Conservation (phyloP, 2,888 invertebrate genomes). For the Sinotaia quadrata region DNA sequence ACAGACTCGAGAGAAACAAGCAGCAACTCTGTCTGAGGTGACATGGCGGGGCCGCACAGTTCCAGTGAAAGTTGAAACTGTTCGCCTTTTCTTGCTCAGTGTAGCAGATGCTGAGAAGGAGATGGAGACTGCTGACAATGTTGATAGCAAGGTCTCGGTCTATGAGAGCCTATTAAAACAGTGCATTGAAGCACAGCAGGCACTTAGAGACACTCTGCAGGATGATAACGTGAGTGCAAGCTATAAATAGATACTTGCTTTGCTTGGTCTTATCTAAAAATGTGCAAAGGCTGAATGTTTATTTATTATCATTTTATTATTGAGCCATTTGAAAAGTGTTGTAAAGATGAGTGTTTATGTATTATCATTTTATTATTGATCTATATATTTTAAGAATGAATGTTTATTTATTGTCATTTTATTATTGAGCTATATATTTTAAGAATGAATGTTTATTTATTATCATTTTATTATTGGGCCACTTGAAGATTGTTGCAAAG, state of each 20-base stretch:
- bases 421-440: no score
- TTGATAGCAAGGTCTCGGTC: slow-evolving; percentile 82
- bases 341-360: no score
- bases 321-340: no score
- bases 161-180: slow-evolving; percentile 94
- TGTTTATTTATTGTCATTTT: no score
- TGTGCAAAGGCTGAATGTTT: not conserved
- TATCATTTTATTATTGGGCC: no score
- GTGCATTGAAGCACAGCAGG: slow-evolving; percentile 92
- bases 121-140: slow-evolving; percentile 64
- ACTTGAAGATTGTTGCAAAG: no score
- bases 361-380: no score
- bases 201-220: slow-evolving; percentile 82
- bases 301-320: not conserved
- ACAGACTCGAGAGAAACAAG: slow-evolving; percentile 86
- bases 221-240: slow-evolving; percentile 73
- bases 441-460: no score
- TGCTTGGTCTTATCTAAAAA: not conserved
- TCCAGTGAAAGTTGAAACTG: slow-evolving; percentile 85
- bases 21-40: slow-evolving; percentile 86
- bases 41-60: slow-evolving; percentile 91
- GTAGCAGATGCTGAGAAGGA: slow-evolving; percentile 66
- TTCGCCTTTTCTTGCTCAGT: slow-evolving; percentile 67
- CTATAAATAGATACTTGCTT: not conserved
- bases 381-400: no score